Conservation (phyloP, 2,113 vertebrate genomes). For the Eurypyga helias region DNA sequence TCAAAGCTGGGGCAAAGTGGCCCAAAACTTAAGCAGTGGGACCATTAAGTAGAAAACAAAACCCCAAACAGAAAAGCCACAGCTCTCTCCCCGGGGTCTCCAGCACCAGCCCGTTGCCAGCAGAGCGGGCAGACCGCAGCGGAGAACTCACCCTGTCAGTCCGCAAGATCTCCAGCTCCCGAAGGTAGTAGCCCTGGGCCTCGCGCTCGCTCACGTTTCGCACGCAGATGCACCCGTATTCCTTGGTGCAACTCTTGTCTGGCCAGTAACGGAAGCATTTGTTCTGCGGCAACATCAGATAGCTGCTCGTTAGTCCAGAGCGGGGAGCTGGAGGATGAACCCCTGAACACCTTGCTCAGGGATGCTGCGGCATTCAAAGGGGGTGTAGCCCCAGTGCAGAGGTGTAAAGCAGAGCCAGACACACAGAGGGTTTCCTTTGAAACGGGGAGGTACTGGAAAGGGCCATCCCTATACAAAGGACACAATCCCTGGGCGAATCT, state of each 20-base stretch:
- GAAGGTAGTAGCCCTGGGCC: constrained; percentile 82
- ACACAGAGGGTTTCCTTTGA: neutral
- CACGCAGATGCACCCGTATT: constrained; percentile 78
- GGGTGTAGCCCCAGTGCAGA: rapidly evolving
- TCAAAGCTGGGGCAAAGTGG: neutral
- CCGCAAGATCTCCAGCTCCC: constrained; percentile 82
- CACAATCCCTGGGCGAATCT: neutral
- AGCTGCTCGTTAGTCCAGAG: rapidly evolving
- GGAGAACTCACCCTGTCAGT: constrained; percentile 75
- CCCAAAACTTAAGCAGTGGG: neutral
- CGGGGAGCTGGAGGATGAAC: neutral
- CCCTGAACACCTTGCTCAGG: neutral
- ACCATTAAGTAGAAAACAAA: neutral
- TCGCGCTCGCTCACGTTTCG: constrained; percentile 78
- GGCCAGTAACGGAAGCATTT: constrained; percentile 91
- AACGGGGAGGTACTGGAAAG: neutral
- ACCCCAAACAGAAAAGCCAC: too few relatives aligned
- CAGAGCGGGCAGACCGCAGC: rapidly evolving
- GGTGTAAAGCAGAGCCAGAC: neutral
- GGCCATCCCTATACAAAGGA: rapidly evolving
- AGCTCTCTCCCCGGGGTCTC: rapidly evolving
- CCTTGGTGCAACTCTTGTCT: constrained; percentile 73
- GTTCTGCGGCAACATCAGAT: constrained; percentile 72
- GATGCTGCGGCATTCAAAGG: neutral
- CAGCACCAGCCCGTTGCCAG: neutral